These are phyloP conservation scores for Drosophila rhopaloa DNA, from an alignment of 1,140 invertebrate species.

Conservation along the genomic window DNA sequence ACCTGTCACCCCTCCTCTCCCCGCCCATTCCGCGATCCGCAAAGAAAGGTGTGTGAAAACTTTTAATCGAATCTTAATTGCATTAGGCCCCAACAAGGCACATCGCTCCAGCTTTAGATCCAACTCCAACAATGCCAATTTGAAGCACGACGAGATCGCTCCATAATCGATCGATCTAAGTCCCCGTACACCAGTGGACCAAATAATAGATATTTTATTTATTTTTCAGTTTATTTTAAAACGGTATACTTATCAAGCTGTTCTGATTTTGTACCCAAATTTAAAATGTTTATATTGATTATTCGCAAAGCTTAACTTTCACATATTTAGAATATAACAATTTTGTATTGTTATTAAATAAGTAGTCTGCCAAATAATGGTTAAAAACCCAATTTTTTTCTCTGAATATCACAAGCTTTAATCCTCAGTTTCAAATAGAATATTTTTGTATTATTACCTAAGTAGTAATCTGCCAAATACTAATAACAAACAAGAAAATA, in stretches of 20 bases:
- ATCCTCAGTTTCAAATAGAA: too few species aligned
- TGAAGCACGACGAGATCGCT: slow-evolving; percentile 36
- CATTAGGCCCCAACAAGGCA: slow-evolving; percentile 63
- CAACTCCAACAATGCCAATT: slow-evolving; percentile 27
- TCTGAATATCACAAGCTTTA: neutral
- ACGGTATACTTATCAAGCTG: too few species aligned
- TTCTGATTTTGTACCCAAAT: neutral
- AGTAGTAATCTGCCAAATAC: too few species aligned
- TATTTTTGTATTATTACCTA: too few species aligned
- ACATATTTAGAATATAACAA: too few species aligned
- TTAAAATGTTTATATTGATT: too few species aligned
- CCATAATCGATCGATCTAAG: slow-evolving; percentile 29
- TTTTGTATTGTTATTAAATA: too few species aligned
- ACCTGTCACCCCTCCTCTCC: neutral
- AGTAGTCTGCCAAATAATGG: too few species aligned
- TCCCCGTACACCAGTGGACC: neutral
- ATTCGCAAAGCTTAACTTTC: too few species aligned
- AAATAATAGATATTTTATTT: neutral
- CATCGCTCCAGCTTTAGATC: slow-evolving; percentile 38
- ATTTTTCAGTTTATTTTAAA: neutral
- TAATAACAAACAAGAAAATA: neutral
- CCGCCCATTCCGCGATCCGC: neutral
- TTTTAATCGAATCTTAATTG: slow-evolving; percentile 79
- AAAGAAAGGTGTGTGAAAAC: slow-evolving; percentile 62
- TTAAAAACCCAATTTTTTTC: too few species aligned